Evolutionary conservation across 2,888 invertebrate species (phyloP).

Genomic region (Hirtodrosophila duncani): DNA sequence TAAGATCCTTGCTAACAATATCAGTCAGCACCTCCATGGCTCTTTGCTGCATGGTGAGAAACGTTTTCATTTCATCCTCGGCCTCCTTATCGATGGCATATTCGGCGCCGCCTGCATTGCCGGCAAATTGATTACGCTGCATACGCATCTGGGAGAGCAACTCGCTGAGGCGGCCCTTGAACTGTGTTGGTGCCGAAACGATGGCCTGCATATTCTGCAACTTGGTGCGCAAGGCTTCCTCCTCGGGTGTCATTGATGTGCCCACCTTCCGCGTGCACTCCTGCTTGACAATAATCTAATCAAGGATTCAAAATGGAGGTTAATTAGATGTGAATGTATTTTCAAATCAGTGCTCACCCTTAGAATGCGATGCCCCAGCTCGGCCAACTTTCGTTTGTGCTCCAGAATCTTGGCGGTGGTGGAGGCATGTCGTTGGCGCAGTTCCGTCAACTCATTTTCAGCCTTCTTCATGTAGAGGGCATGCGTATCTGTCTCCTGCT

Average conservation of each 20-base stretch:
- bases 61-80: conserved; percentile 86
- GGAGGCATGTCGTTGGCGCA: conserved; percentile 89
- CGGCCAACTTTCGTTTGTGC: conserved; percentile 87
- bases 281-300: conserved; percentile 91
- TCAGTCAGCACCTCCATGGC: conserved; percentile 92
- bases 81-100: conserved; percentile 89
- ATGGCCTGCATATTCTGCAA: conserved; percentile 92
- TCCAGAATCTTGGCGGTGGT: conserved; percentile 90
- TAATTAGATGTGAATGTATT: no score
- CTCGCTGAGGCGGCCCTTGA: conserved; percentile 95
- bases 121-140: conserved; percentile 82
- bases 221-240: conserved; percentile 91
- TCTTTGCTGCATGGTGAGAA: conserved; percentile 91
- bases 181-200: conserved; percentile 93
- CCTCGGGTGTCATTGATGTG: conserved; percentile 91
- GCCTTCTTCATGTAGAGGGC: conserved; percentile 89
- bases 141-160: conserved; percentile 91
- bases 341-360: conserved; percentile 80
- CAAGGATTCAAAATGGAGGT: background rate
- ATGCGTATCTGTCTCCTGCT: conserved; percentile 90
- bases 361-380: conserved; percentile 89
- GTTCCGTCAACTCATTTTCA: conserved; percentile 85
- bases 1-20: conserved; percentile 88
- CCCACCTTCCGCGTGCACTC: conserved; percentile 94
- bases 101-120: conserved; percentile 82